phyloP scores from a whole-genome alignment of 2,113 vertebrate genomes.

The Thunnus thynnus region DNA sequence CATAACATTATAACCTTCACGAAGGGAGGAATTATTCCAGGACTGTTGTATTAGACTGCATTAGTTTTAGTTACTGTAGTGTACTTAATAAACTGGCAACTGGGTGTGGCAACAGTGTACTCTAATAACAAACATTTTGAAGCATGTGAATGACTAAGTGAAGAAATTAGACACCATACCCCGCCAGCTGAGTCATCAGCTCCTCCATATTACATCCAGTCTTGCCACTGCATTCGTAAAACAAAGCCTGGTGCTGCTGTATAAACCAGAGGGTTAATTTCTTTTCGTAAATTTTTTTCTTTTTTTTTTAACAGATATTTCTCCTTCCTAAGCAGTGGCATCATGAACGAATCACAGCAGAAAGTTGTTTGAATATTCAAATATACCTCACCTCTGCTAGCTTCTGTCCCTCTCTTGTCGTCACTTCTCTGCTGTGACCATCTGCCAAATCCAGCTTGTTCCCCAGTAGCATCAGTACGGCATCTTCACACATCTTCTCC shows the following conservation, averaged over 20 bases:
- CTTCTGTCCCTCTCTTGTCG: conserved; percentile 80
- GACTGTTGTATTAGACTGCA: too few species aligned
- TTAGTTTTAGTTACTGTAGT: too few species aligned
- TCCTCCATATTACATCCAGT: conserved; percentile 84
- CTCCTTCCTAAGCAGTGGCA: not conserved
- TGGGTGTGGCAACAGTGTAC: not conserved
- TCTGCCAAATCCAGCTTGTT: conserved; percentile 85
- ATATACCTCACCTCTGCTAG: conserved; percentile 83
- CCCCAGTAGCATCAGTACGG: conserved; percentile 87
- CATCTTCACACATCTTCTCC: conserved; percentile 85
- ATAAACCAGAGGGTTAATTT: conserved; percentile 10
- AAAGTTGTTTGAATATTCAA: conserved; percentile 45
- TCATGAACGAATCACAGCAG: conserved; percentile 15
- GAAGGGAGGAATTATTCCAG: too few species aligned
- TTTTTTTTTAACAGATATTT: not conserved
- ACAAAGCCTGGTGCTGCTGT: conserved; percentile 87
- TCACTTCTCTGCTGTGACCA: conserved; percentile 70
- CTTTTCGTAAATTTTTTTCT: too few species aligned
- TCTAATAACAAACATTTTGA: not conserved
- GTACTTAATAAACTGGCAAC: too few species aligned
- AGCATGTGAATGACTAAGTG: not conserved
- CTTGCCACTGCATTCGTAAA: conserved; percentile 89
- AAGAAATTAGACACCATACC: conserved; percentile 69
- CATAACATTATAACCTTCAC: too few species aligned
- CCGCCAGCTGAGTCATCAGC: conserved; percentile 86